These are phyloP conservation scores for Microchirus variegatus DNA, from an alignment of 2,797 vertebrate species.

Conservation along the genomic window DNA sequence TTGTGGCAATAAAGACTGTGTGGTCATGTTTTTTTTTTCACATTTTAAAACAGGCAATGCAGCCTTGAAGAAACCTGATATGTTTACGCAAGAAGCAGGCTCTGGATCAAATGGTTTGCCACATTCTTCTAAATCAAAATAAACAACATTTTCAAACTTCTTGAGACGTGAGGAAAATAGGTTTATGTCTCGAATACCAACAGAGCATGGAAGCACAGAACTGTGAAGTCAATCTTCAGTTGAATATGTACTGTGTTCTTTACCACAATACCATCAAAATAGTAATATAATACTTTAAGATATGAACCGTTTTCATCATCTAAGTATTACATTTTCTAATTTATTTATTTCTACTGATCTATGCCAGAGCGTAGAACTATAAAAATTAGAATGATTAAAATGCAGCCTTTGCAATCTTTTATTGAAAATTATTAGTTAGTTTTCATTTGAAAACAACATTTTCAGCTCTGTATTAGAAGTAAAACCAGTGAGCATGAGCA, in stretches of 20 bases:
- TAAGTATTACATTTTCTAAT: too few relatives aligned
- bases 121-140: slow-evolving; percentile 28
- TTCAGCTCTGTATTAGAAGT: too few relatives aligned
- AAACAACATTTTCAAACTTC: slow-evolving; percentile 27
- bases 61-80: slow-evolving; percentile 13
- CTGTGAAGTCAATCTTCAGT: too few relatives aligned
- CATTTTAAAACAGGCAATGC: slow-evolving; percentile 21
- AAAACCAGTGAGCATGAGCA: too few relatives aligned
- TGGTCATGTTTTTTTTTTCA: slow-evolving; percentile 26
- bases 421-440: too few relatives aligned
- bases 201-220: slow-evolving; percentile 38
- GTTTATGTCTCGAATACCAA: slow-evolving; percentile 55
- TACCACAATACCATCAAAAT: not conserved
- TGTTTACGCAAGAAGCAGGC: slow-evolving; percentile 21
- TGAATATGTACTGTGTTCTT: slow-evolving; percentile 8
- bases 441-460: too few relatives aligned
- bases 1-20: slow-evolving; percentile 15
- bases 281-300: too few relatives aligned
- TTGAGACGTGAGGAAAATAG: slow-evolving; percentile 39
- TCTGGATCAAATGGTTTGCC: slow-evolving; percentile 30
- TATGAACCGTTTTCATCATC: too few relatives aligned
- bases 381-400: too few relatives aligned
- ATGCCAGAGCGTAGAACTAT: too few relatives aligned
- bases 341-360: too few relatives aligned
- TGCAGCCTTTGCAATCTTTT: too few relatives aligned